These are phyloP conservation scores for Pseudomugil tenellus DNA, from an alignment of 2,797 vertebrate genomes.

Conservation along the genomic window DNA sequence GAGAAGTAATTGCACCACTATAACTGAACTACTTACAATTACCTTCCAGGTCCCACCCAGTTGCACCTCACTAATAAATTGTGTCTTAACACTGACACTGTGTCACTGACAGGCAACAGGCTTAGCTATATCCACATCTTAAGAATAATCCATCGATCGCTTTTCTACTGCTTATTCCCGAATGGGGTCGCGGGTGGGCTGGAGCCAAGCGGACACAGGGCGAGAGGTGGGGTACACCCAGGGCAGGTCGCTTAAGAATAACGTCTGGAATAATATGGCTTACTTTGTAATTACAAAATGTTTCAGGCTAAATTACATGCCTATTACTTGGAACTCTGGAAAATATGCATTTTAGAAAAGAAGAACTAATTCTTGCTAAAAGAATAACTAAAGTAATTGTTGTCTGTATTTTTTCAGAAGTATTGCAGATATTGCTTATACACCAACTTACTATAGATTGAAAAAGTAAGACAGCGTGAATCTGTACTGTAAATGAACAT, in stretches of 20 bases:
- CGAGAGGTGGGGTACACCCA: too few relatives aligned
- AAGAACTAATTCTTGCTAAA: slow-evolving; percentile 20
- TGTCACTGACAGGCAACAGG: slow-evolving; percentile 62
- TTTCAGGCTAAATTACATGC: slow-evolving; percentile 59
- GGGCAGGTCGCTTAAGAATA: slow-evolving; percentile 53
- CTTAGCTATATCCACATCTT: slow-evolving; percentile 67
- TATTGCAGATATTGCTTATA: background rate
- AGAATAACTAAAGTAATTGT: slow-evolving; percentile 2
- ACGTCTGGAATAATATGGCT: slow-evolving; percentile 62
- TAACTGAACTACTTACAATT: slow-evolving; percentile 60
- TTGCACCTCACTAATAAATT: slow-evolving; percentile 61
- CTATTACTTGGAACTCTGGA: slow-evolving; percentile 12
- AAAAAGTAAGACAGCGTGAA: background rate
- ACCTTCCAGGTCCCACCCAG: slow-evolving; percentile 45
- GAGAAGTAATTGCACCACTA: slow-evolving; percentile 41
- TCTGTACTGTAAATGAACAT: background rate
- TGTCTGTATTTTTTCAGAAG: background rate
- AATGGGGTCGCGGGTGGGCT: too few relatives aligned
- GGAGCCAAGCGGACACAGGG: too few relatives aligned
- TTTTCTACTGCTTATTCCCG: too few relatives aligned
- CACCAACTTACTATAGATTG: background rate
- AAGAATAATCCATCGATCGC: too few relatives aligned
- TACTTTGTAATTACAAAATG: slow-evolving; percentile 69
- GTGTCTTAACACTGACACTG: slow-evolving; percentile 43
- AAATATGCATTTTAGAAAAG: slow-evolving; percentile 34